Conservation (phyloP, 2,888 invertebrate genomes). For the Amphiduros pacificus region DNA sequence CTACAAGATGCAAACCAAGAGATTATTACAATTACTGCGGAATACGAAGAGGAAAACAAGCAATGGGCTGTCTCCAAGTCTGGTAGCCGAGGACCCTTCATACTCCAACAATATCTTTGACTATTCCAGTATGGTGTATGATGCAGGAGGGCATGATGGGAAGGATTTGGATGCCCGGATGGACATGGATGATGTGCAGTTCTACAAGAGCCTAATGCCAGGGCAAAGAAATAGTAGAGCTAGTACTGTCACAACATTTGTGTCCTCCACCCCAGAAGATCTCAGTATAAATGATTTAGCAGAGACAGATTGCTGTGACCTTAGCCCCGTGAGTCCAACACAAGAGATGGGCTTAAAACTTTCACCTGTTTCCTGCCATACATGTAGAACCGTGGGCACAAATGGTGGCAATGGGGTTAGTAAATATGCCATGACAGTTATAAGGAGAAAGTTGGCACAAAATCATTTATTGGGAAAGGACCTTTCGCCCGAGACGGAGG, state of each 20-base stretch:
- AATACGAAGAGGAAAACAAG: not conserved
- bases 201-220: slow-evolving; percentile 1
- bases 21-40: slow-evolving; percentile 14
- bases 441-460: slow-evolving; percentile 10
- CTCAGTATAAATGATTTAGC: slow-evolving; percentile 3
- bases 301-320: not conserved
- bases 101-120: not conserved
- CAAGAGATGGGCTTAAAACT: no score
- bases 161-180: not conserved
- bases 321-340: not conserved
- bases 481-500: not conserved
- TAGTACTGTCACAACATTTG: slow-evolving; percentile 13
- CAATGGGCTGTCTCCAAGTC: slow-evolving; percentile 6
- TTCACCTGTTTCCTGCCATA: no score
- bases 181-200: slow-evolving; percentile 10
- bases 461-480: slow-evolving; percentile 11
- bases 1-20: slow-evolving; percentile 23
- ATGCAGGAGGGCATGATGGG: not conserved
- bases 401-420: slow-evolving; percentile 10
- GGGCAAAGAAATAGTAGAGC: slow-evolving; percentile 10
- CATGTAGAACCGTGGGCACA: not conserved
- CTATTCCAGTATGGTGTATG: not conserved
- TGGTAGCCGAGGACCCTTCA: slow-evolving; percentile 9
- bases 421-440: slow-evolving; percentile 8
- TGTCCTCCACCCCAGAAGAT: slow-evolving; percentile 11